These are phyloP conservation scores for Trachurus trachurus DNA, from an alignment of 2,797 vertebrate genomes.

Conservation along the genomic window DNA sequence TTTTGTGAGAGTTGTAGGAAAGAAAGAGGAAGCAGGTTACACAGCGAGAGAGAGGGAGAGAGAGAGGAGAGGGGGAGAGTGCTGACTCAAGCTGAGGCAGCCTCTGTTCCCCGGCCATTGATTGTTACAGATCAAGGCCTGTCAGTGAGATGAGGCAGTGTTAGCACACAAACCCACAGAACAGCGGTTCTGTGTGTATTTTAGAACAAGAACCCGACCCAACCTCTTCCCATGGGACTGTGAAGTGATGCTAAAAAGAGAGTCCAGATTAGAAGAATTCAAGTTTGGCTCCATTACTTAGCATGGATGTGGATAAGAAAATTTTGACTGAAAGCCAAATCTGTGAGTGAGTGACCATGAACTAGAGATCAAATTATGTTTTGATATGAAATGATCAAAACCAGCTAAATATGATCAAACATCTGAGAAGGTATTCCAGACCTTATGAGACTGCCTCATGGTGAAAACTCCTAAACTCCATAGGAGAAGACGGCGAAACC, in stretches of 20 bases:
- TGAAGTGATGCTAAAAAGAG: not conserved
- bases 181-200: slow-evolving; percentile 11
- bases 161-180: slow-evolving; percentile 37
- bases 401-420: too few relatives aligned
- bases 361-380: too few relatives aligned
- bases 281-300: too few relatives aligned
- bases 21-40: slow-evolving; percentile 27
- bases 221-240: not conserved
- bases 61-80: slow-evolving; percentile 40
- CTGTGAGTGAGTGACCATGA: too few relatives aligned
- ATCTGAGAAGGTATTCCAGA: too few relatives aligned
- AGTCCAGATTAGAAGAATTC: not conserved
- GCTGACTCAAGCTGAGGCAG: slow-evolving; percentile 74
- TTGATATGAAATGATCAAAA: too few relatives aligned
- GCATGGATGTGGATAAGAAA: too few relatives aligned
- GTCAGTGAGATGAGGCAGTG: slow-evolving; percentile 35
- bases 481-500: too few relatives aligned
- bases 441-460: too few relatives aligned
- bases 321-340: too few relatives aligned
- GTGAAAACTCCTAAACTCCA: too few relatives aligned
- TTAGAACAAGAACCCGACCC: not conserved
- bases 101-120: slow-evolving; percentile 69
- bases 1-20: slow-evolving; percentile 16
- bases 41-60: slow-evolving; percentile 13
- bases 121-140: slow-evolving; percentile 72